phyloP scores from a whole-genome alignment of 2,888 invertebrate genomes.

The Drosophila austrosaltans region DNA sequence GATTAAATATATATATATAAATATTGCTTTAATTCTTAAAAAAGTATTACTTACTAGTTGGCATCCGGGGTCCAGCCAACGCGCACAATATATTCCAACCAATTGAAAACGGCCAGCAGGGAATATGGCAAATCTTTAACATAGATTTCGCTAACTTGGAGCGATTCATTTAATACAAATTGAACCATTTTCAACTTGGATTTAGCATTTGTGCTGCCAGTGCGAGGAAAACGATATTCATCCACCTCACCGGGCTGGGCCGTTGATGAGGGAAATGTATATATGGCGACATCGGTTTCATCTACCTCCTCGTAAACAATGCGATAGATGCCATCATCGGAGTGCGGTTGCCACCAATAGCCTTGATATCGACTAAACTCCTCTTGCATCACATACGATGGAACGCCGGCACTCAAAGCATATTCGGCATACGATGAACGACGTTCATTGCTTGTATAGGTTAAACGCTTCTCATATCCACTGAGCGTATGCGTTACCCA shows the following conservation, averaged over 20 bases:
- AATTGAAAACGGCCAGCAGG: conserved; percentile 92
- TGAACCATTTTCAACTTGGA: conserved; percentile 94
- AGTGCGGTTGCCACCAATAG: conserved; percentile 98
- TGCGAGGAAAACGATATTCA: conserved; percentile 93
- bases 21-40: no score
- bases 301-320: conserved; percentile 95
- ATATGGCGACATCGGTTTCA: conserved; percentile 95
- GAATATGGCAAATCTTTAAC: conserved; percentile 90
- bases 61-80: conserved; percentile 98
- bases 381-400: conserved; percentile 99
- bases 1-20: no score
- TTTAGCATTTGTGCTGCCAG: conserved; percentile 95
- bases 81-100: conserved; percentile 97
- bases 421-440: conserved; percentile 90
- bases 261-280: conserved; percentile 93
- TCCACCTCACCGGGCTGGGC: conserved; percentile 91
- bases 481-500: conserved; percentile 89
- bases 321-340: conserved; percentile 89
- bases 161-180: conserved; percentile 86
- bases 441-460: conserved; percentile 87
- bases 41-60: conserved; percentile 88
- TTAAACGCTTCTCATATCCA: conserved; percentile 89
- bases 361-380: conserved; percentile 98
- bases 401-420: conserved; percentile 95
- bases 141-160: conserved; percentile 90